phyloP scores from a whole-genome alignment of 2,888 invertebrate species.

The Brenthis ino region DNA sequence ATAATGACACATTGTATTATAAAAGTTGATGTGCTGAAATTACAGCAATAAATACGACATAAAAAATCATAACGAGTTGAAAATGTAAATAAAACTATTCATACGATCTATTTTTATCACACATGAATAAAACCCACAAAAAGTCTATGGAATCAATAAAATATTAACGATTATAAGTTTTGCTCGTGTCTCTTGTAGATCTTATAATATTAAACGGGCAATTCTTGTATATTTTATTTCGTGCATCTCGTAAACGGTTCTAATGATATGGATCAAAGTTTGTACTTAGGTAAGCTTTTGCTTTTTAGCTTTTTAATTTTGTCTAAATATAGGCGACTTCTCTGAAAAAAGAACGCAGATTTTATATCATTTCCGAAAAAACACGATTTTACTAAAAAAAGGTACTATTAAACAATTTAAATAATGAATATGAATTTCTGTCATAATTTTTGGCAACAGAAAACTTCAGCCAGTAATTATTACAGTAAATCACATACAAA shows the following conservation, averaged over 20 bases:
- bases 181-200: no score
- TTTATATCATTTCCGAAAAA: no score
- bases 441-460: neutral
- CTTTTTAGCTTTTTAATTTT: no score
- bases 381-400: no score
- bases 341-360: no score
- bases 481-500: slow-evolving; percentile 22
- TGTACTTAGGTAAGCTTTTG: no score
- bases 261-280: no score
- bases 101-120: slow-evolving; percentile 26
- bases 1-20: slow-evolving; percentile 32
- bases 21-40: slow-evolving; percentile 32
- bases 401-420: no score
- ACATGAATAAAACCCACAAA: slow-evolving; percentile 26
- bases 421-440: neutral
- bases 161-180: neutral
- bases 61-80: slow-evolving; percentile 37
- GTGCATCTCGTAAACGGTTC: no score
- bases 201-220: no score
- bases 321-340: no score
- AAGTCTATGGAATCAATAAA: neutral
- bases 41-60: slow-evolving; percentile 37
- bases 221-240: no score
- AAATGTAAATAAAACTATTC: slow-evolving; percentile 33
- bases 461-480: slow-evolving; percentile 7